Evolutionary conservation across 2,113 vertebrate genomes (phyloP).

Genomic region (Redunca redunca): DNA sequence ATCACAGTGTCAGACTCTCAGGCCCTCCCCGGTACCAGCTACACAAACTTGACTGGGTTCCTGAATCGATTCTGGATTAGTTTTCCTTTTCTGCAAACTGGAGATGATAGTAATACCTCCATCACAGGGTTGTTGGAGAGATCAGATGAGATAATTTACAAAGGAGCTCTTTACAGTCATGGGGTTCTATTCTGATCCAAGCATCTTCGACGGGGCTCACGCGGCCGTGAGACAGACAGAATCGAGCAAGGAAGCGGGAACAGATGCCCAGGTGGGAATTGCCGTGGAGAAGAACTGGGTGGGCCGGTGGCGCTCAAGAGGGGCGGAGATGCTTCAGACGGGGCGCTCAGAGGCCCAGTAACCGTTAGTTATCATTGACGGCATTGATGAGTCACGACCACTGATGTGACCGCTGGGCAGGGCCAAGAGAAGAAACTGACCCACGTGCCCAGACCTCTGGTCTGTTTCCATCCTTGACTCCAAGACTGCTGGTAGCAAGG

Average conservation of each 20-base stretch:
- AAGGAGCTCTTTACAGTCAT: background rate
- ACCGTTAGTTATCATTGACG: rapidly evolving
- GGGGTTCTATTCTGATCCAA: background rate
- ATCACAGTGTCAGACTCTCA: background rate
- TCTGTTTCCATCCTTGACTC: background rate
- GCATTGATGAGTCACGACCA: background rate
- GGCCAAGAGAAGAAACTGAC: background rate
- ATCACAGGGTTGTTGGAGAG: background rate
- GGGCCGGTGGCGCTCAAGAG: background rate
- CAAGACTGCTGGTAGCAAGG: background rate
- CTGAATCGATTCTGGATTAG: background rate
- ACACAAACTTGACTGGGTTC: no score
- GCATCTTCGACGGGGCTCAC: background rate
- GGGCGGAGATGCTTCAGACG: background rate
- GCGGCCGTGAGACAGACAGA: background rate
- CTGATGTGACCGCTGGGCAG: no score
- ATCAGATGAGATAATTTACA: background rate
- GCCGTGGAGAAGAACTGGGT: background rate
- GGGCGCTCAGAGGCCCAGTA: background rate
- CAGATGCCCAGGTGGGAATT: background rate
- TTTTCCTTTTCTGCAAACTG: background rate
- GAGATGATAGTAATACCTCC: background rate
- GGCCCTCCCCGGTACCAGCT: background rate
- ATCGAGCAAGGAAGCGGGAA: background rate
- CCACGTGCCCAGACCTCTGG: rapidly evolving